Conservation (phyloP, 2,797 vertebrate species). For the Leptodactylus fallax region DNA sequence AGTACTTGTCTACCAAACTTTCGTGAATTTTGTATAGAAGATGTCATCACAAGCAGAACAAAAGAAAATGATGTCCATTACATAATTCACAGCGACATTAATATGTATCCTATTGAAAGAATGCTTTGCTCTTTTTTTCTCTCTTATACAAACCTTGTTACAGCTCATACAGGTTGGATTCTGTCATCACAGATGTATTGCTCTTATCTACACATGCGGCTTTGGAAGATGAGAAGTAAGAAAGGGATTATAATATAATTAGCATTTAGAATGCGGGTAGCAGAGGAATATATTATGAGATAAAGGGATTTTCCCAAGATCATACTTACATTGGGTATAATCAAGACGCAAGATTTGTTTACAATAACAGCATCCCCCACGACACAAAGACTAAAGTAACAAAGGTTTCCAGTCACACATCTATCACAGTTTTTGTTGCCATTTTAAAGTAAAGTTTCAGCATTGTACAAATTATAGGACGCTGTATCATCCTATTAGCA, state of each 20-base stretch:
- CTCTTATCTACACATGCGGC: slow-evolving; percentile 52
- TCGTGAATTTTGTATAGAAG: slow-evolving; percentile 7
- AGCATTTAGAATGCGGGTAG: slow-evolving; percentile 45
- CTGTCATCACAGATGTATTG: slow-evolving; percentile 51
- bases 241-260: slow-evolving; percentile 55
- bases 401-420: neutral
- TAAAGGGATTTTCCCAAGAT: slow-evolving; percentile 53
- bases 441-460: neutral
- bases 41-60: slow-evolving; percentile 39
- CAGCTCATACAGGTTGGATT: slow-evolving; percentile 37
- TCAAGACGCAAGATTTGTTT: slow-evolving; percentile 31
- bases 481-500: too few relatives aligned
- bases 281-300: slow-evolving; percentile 46
- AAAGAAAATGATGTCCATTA: slow-evolving; percentile 46
- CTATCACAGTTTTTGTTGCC: neutral
- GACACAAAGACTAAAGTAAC: neutral
- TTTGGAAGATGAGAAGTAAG: slow-evolving; percentile 44
- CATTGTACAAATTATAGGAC: neutral
- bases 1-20: slow-evolving; percentile 28
- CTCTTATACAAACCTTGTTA: slow-evolving; percentile 26
- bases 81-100: slow-evolving; percentile 42
- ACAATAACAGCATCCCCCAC: slow-evolving; percentile 8
- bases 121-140: slow-evolving; percentile 3
- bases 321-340: slow-evolving; percentile 29
- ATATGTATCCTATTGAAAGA: slow-evolving; percentile 41